phyloP scores from a whole-genome alignment of 2,888 invertebrate genomes.

The Melolontha melolontha region DNA sequence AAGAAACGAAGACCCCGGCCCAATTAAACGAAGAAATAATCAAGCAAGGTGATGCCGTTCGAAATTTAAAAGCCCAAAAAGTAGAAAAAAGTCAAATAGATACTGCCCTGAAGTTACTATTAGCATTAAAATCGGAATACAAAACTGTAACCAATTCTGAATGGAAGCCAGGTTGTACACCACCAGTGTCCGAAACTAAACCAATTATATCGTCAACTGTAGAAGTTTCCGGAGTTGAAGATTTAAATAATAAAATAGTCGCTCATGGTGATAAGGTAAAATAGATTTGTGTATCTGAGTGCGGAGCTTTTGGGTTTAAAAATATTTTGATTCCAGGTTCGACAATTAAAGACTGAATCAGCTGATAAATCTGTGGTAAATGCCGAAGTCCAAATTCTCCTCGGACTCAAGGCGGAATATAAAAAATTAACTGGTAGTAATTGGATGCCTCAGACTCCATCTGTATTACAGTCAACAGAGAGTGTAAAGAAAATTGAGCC shows the following conservation, averaged over 20 bases:
- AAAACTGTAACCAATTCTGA: constrained; percentile 71
- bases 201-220: constrained; percentile 9
- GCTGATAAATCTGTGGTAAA: constrained; percentile 69
- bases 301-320: too few relatives aligned
- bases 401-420: constrained; percentile 70
- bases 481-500: background rate
- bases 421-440: constrained; percentile 71
- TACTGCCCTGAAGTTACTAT: constrained; percentile 69
- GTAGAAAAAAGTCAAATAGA: constrained; percentile 68
- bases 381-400: constrained; percentile 69
- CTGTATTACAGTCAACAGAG: constrained; percentile 18
- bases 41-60: constrained; percentile 67
- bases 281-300: background rate
- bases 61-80: constrained; percentile 70
- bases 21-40: constrained; percentile 57
- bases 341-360: constrained; percentile 69
- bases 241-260: constrained; percentile 57
- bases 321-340: constrained; percentile 51
- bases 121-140: constrained; percentile 70
- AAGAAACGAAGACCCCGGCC: background rate
- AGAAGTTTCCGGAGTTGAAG: constrained; percentile 4
- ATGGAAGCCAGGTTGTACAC: constrained; percentile 67
- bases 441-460: constrained; percentile 67
- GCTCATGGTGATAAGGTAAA: constrained; percentile 66
- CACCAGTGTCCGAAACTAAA: constrained; percentile 7